These are phyloP conservation scores for Napeogenes inachia DNA, from an alignment of 2,888 invertebrate genomes.

Conservation along the genomic window DNA sequence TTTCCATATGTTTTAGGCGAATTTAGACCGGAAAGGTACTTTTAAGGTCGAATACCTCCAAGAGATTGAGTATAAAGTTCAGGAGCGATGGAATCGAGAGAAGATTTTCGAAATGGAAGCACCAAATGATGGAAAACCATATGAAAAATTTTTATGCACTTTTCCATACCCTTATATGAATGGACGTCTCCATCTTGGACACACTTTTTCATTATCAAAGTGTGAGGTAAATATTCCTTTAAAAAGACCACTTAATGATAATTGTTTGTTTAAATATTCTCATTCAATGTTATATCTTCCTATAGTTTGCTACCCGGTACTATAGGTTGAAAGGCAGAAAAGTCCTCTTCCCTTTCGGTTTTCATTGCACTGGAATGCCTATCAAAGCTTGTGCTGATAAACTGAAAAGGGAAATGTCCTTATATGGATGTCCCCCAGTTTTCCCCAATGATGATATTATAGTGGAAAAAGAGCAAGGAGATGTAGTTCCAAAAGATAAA, in stretches of 20 bases:
- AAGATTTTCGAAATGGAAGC: constrained; percentile 92
- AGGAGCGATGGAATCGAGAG: constrained; percentile 89
- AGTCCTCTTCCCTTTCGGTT: constrained; percentile 97
- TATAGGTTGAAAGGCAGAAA: constrained; percentile 94
- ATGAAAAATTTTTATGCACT: constrained; percentile 93
- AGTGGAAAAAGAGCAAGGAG: constrained; percentile 70
- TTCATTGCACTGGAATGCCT: constrained; percentile 99
- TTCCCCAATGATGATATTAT: constrained; percentile 84
- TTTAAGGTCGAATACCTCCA: constrained; percentile 96
- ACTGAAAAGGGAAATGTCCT: constrained; percentile 92
- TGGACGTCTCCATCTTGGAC: constrained; percentile 97
- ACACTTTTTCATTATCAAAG: constrained; percentile 97
- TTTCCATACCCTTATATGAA: constrained; percentile 99
- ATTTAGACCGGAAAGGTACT: constrained; percentile 88
- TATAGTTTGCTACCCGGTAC: constrained; percentile 92
- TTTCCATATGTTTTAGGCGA: constrained; percentile 50
- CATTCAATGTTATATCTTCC: constrained; percentile 22
- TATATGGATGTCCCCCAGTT: constrained; percentile 93
- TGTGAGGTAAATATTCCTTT: constrained; percentile 84
- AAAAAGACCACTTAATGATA: neutral
- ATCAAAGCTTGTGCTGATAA: constrained; percentile 99
- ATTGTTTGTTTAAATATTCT: neutral
- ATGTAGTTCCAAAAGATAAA: constrained; percentile 80
- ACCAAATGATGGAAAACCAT: constrained; percentile 75
- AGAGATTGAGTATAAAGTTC: constrained; percentile 91